Evolutionary conservation across 2,888 invertebrate species (phyloP), one percentile per base, ranked within the genome.

Genomic region (Pocota personata): DNA sequence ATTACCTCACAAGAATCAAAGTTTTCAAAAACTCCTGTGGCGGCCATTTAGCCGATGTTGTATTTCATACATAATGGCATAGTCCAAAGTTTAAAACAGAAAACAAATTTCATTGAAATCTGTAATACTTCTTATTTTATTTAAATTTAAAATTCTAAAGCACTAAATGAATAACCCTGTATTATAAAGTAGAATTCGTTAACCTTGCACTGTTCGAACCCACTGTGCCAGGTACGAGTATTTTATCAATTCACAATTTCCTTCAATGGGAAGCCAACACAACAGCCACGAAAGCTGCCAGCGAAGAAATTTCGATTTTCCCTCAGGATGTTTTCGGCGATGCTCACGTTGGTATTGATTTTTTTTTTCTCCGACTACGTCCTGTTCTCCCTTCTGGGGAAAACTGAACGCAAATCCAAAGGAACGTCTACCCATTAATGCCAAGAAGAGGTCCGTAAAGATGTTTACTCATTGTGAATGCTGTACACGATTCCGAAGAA

Each of bases 401-500:
- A 46, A 64, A 19, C 19, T 7, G 27, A 71, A 71, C 43, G 57
- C 72, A 73, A 73, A 30, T 60, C 32, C 10, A 58, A 52, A 52
- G 52, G 30, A 62, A 21, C 16, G 48, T 58, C 72, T 37, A 58
- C 37, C 46, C 37, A 12, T 62, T 60, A 62, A 14, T 37, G 40
- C 24, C 66, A 46, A 48, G 43, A 52, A 76, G 75, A 52, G 16
- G 48, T 66, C 72, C 37, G 21, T 57, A 69, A 75, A 69, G 76
- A 48, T 71, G 67, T 73, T 76, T 69, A 57, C 64, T 76, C 62
- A 76, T 82, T 82, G 30, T 37, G 69, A 76, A 82, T 76, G 76
- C 76, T 40, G 62, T 57, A 69, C 82, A 82, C 76, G 82, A 76
- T 76, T 82, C 46, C 8, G 21, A 75, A 75, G 57, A 76, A 82